A percentile compares a stretch with the other conserved stretches of the same genome.
Conservation (phyloP, 1,140 invertebrate genomes). For the Lepidurus apus region DNA sequence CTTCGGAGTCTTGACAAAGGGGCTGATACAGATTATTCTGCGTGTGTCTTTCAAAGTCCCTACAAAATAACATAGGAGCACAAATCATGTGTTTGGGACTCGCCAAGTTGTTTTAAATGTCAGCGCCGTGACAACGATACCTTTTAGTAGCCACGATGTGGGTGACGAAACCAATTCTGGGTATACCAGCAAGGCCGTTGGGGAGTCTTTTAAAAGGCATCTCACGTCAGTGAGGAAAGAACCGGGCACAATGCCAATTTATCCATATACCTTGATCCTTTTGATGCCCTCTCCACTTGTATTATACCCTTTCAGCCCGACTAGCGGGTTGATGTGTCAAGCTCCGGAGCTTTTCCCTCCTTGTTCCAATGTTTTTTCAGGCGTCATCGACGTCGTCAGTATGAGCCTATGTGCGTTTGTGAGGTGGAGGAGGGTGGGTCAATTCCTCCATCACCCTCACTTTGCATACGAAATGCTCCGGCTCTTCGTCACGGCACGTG, state of each 20-base stretch:
- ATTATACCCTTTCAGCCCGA: not conserved
- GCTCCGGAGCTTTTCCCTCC: not conserved
- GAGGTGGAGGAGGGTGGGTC: too few relatives aligned
- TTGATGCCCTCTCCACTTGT: not conserved
- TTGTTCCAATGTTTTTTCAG: not conserved
- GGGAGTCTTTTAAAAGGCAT: not conserved
- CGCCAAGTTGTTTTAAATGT: constrained; percentile 2
- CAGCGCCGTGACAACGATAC: not conserved
- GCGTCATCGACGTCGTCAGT: not conserved
- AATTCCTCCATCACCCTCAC: not conserved
- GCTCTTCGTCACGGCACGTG: constrained; percentile 1
- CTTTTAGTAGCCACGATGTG: not conserved
- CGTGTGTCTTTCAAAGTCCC: not conserved
- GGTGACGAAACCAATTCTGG: not conserved
- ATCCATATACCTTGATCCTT: not conserved
- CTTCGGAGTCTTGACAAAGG: not conserved
- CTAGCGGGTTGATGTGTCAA: constrained; percentile 1
- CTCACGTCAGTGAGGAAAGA: not conserved
- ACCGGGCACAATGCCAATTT: not conserved
- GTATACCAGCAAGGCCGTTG: not conserved
- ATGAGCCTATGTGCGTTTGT: too few relatives aligned
- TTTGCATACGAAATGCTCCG: constrained; percentile 9
- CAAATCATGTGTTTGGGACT: constrained; percentile 14
- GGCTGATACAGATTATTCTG: constrained; percentile 3
- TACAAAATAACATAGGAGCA: not conserved